Conservation (phyloP, 2,797 vertebrate genomes). For the Helostoma temminkii region DNA sequence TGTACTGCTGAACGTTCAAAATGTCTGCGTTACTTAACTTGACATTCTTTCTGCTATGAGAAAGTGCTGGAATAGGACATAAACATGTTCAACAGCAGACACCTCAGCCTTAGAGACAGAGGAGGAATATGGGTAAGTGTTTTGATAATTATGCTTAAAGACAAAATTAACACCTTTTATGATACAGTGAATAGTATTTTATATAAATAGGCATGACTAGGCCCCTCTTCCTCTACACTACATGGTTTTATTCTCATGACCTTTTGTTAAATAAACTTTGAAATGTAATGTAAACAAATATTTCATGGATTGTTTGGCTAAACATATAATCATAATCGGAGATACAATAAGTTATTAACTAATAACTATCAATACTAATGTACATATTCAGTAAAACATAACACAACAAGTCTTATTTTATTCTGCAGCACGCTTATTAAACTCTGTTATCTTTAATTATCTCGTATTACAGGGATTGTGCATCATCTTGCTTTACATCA, state of each 20-base stretch:
- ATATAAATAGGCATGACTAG: not conserved
- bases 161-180: slow-evolving; percentile 20
- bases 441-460: slow-evolving; percentile 46
- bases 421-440: slow-evolving; percentile 32
- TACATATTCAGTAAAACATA: not conserved
- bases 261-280: not conserved
- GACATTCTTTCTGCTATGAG: slow-evolving; percentile 69
- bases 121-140: slow-evolving; percentile 85
- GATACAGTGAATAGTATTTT: slow-evolving; percentile 9
- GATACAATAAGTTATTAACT: not conserved
- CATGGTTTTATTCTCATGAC: not conserved
- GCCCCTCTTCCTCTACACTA: not conserved
- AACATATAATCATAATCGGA: not conserved
- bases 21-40: slow-evolving; percentile 76
- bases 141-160: slow-evolving; percentile 35
- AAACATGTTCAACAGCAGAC: slow-evolving; percentile 84
- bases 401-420: not conserved
- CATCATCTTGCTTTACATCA: slow-evolving; percentile 89
- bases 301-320: not conserved
- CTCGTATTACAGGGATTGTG: slow-evolving; percentile 82
- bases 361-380: slow-evolving; percentile 3
- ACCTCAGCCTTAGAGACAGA: slow-evolving; percentile 72
- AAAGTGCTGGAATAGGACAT: slow-evolving; percentile 70
- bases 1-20: slow-evolving; percentile 71
- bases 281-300: slow-evolving; percentile 4